Conservation (phyloP, 2,888 invertebrate species). For the Diogma glabrata region DNA sequence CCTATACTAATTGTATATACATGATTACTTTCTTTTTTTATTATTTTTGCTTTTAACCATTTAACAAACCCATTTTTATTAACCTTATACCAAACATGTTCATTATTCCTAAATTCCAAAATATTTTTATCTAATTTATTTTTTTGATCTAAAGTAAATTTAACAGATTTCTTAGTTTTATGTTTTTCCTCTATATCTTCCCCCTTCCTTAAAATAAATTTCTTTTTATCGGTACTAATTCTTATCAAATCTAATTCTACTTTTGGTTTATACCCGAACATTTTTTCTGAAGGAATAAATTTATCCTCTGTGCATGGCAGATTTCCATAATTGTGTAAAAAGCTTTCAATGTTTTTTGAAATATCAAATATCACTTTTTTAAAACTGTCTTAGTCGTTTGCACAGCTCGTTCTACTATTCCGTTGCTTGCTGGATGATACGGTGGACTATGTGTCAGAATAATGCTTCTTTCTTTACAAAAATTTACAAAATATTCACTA, state of each 20-base stretch:
- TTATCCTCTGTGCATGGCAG: not conserved
- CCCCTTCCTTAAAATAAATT: too few relatives aligned
- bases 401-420: slow-evolving; percentile 11
- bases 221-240: too few relatives aligned
- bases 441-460: slow-evolving; percentile 12
- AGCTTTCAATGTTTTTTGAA: not conserved
- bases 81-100: too few relatives aligned
- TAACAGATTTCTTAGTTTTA: too few relatives aligned
- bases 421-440: slow-evolving; percentile 14
- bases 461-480: slow-evolving; percentile 8
- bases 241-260: not conserved
- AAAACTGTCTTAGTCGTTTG: not conserved
- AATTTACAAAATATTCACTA: not conserved
- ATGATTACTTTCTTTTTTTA: too few relatives aligned
- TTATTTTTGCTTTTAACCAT: too few relatives aligned
- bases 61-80: too few relatives aligned
- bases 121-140: too few relatives aligned
- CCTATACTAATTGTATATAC: too few relatives aligned
- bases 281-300: not conserved
- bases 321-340: not conserved
- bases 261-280: not conserved
- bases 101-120: too few relatives aligned
- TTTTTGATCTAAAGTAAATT: too few relatives aligned
- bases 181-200: too few relatives aligned
- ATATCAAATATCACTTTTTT: not conserved